These are phyloP conservation scores for Neoascia interrupta DNA, from an alignment of 2,888 invertebrate genomes.

Conservation along the genomic window DNA sequence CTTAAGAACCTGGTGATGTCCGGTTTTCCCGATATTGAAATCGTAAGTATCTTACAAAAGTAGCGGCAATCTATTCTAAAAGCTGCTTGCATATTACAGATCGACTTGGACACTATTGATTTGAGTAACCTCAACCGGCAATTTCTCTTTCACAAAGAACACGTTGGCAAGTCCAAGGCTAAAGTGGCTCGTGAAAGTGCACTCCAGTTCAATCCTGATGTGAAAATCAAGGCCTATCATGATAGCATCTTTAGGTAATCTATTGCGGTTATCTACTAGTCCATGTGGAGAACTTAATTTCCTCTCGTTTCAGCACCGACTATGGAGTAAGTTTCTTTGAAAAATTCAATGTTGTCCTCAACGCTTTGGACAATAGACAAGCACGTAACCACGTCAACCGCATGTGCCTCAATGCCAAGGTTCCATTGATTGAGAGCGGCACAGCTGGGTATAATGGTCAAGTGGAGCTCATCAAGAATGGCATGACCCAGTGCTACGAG, in stretches of 20 bases:
- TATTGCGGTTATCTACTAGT: neutral
- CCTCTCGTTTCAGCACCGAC: constrained; percentile 85
- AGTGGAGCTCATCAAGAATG: constrained; percentile 92
- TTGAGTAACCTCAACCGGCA: constrained; percentile 99
- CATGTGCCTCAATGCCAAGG: constrained; percentile 96
- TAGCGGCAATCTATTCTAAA: too few relatives aligned
- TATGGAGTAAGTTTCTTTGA: constrained; percentile 96
- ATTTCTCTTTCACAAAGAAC: constrained; percentile 98
- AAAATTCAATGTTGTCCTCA: constrained; percentile 94
- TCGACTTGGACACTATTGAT: constrained; percentile 99
- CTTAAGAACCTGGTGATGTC: constrained; percentile 97
- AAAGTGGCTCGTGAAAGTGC: constrained; percentile 94
- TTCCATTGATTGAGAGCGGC: constrained; percentile 97
- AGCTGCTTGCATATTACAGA: too few relatives aligned
- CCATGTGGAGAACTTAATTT: neutral
- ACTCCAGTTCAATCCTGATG: constrained; percentile 91
- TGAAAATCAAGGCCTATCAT: constrained; percentile 93
- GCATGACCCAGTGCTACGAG: constrained; percentile 97
- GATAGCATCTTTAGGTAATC: constrained; percentile 94
- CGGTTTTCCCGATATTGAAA: constrained; percentile 95
- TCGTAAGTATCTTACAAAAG: too few relatives aligned
- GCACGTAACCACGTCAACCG: constrained; percentile 99
- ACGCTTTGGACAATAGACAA: constrained; percentile 97
- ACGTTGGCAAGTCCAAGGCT: constrained; percentile 98
- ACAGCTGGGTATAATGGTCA: constrained; percentile 98